These are phyloP conservation scores for Bombus cullumanus DNA, from an alignment of 1,140 invertebrate genomes.

Conservation along the genomic window DNA sequence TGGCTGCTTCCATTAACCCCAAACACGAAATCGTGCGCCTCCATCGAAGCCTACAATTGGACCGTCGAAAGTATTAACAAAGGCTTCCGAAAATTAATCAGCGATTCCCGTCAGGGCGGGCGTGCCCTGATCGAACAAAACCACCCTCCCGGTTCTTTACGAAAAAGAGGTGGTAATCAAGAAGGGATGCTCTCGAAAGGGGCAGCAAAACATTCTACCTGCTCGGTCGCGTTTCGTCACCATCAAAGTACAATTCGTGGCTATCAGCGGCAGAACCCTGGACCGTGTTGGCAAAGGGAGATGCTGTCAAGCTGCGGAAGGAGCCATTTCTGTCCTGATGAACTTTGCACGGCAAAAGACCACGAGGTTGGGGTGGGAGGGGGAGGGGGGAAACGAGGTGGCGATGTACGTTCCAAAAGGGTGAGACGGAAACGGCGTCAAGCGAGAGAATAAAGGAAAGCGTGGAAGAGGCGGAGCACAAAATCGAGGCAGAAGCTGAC, in stretches of 20 bases:
- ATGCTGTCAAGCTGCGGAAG: constrained; percentile 41
- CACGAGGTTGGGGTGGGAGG: background rate
- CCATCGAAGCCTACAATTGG: constrained; percentile 6
- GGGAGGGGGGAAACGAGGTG: background rate
- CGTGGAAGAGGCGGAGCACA: background rate
- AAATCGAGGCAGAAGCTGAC: background rate
- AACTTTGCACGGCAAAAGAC: constrained; percentile 25
- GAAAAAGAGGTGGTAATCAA: constrained; percentile 29
- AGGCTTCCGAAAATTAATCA: constrained; percentile 46
- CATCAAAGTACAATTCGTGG: constrained; percentile 56
- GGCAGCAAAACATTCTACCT: constrained; percentile 41
- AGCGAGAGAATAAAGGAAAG: constrained; percentile 23
- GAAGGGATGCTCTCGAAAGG: constrained; percentile 11
- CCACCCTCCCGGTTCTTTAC: background rate
- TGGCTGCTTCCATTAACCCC: background rate
- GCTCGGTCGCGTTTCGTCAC: constrained; percentile 53
- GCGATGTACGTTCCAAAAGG: background rate
- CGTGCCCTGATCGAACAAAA: constrained; percentile 3
- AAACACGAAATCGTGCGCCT: background rate
- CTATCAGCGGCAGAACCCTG: constrained; percentile 34
- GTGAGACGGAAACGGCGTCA: constrained; percentile 30
- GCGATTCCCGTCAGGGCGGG: constrained; percentile 23
- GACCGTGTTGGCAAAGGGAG: constrained; percentile 11
- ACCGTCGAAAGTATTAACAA: constrained; percentile 24
- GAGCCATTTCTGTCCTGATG: constrained; percentile 50